Base-by-base conservation (phyloP, 2,797 vertebrate species). In the Bufotes viridis region DNA sequence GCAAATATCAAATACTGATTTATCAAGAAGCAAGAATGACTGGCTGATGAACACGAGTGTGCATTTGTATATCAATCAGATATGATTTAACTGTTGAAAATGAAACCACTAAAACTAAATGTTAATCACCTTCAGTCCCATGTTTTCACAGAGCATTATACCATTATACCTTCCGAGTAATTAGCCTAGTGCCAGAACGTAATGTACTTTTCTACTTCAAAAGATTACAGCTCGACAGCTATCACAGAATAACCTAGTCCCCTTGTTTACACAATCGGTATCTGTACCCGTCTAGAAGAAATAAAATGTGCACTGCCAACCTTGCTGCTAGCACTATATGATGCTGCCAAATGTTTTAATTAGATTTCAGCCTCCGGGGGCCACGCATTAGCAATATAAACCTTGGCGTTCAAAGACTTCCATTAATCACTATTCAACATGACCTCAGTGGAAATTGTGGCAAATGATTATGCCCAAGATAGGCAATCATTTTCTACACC, bases 301-400 rank as follows among this genome's bases (percentile, higher is more conserved):
- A 76, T 82, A 82, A 60, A 78, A 86, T 78, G 53, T 65, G 42
- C 80, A 89, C 65, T 79, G 61, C 60, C 61, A 89, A 85, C 58
- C 61, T 57, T 82, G 84, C 84, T 86, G 10, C 80, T 83, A 24
- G 79, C 72, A 70, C 72, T 78, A 49, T n/a, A 29, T 13, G 26
- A 81, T 78, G 84, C 80, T 89, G 88, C 88, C 84, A 89, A 89
- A 78, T 89, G 78, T 86, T 89, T 89, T 89, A 89, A 89, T 89
- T 89, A 82, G 84, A 70, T 78, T 86, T 86, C 60, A 78, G 58
- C 61, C 88, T 65, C 58, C 51, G 79, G 75, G n/a, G 83, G 78
- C 86, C 69, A 85, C 18, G 57, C 63, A 72, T 72, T 70, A 88
- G 67, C 57, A 65, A 75, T 82, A 87, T 87, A 61, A 82, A 74